Evolutionary conservation across 2,888 invertebrate genomes (phyloP), one percentile per base, ranked within the genome.

Genomic region (Galerucella nymphaeae): DNA sequence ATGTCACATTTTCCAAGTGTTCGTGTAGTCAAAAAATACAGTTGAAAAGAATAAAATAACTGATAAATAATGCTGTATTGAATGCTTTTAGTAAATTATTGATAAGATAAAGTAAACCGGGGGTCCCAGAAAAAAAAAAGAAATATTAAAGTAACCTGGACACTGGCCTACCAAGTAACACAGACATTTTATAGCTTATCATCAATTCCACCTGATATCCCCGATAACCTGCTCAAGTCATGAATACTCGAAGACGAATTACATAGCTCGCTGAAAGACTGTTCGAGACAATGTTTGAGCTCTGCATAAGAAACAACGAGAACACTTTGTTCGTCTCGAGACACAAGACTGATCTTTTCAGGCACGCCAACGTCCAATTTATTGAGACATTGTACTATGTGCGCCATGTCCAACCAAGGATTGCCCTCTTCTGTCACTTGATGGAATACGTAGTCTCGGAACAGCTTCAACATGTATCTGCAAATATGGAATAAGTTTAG

Each of bases 401-500:
- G 99, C 67, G 97, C 95, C 90, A 98, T 93, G 88, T 99, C 99
- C 75, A 99, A 87, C 96, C 97, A 99, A 0, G 99, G 98, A 77
- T 93, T 90, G 9, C 97, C 97, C 82, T 97, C 97, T 75, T 94
- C 93, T 16, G 94, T 92, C 76, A 97, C 96, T 86, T 97, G 95
- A 89, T 99, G 99, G 88, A 99, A 99, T 82, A 99, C 90, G 86
- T 96, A 97, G 89, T 99, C 99, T 75, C 99, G 91, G 89, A 98
- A 99, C 85, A 99, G 88, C 88, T 99, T 99, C 87, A 99, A 89
- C 94, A 99, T 95, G 88, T 99, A 99, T 68, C 80, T 81, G 55
- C 42, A 76, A 73, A 50, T 11, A 20, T 48, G n/a, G n/a, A 64
- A 38, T 18, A 11, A 38, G 30, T 30, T 30, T 3, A 30, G 30